Base-by-base conservation (phyloP, 2,113 vertebrate species). In the Machaerirhynchus nigripectus region DNA sequence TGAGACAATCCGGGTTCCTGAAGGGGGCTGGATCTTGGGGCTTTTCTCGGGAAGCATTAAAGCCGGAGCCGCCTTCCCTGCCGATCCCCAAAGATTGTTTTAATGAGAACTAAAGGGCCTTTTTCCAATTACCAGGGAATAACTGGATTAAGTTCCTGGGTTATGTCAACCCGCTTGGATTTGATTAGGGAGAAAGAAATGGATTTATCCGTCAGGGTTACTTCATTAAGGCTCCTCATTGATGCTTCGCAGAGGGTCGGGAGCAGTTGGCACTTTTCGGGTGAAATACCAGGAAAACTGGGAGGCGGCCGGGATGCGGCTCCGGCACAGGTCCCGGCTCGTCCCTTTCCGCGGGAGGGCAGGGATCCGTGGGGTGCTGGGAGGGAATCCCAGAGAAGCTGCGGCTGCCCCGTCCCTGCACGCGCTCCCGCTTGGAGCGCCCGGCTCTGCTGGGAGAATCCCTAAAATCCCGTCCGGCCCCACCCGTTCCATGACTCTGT, bases 161-260 rank as follows among this genome's bases (percentile, higher is more conserved):
- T 98, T 99, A 97, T 99, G 98, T 99, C 99, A 98, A 98, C 98
- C 98, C 96, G 98, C 98, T 98, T 97, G 99, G 99, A 99, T 99
- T 98, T 97, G 98, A 99, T 99, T 99, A 99, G 93, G 98, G 97
- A 82, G 89, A 98, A 98, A 99, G 98, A 99, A 99, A 99, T 98
- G 98, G 98, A 98, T 99, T 98, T 98, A 97, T 99, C 99, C 99
- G 98, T 99, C 99, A 99, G 97, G 98, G 98, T 99, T 99, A 99
- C 98, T 99, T 99, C 98, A 99, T 99, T 99, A 99, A 97, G 95
- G 75, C 97, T 98, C 93, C 98, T 98, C 98, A 97, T 95, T 98
- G 99, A 99, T 98, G 98, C 96, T 97, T 96, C 95, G 92, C 98
- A 98, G 98, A 96, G 97, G 98, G 96, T 96, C 80, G 93, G 97